Percentiles rank a stretch among this genome's conserved stretches.
These are phyloP conservation scores for Ageneiosus marmoratus DNA, from an alignment of 2,113 vertebrate species.

Conservation along the genomic window DNA sequence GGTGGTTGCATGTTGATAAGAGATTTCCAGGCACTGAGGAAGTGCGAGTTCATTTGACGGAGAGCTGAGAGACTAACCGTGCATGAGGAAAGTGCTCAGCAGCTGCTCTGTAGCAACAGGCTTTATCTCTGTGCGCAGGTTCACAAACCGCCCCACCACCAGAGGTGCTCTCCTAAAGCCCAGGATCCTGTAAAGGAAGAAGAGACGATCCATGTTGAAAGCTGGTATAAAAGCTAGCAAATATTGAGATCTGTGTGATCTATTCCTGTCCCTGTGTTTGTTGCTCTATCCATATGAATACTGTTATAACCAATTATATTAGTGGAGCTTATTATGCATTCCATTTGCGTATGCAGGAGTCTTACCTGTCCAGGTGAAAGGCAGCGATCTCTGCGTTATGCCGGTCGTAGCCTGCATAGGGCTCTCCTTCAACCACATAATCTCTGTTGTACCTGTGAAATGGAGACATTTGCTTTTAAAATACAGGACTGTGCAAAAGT, in stretches of 20 bases:
- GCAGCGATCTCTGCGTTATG: conserved; percentile 97
- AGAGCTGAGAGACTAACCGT: conserved; percentile 78
- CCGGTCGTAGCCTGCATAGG: conserved; percentile 93
- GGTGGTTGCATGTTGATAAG: no score
- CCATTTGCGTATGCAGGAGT: neutral
- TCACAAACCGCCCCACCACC: conserved; percentile 90
- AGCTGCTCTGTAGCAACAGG: conserved; percentile 95
- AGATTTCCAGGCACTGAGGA: no score
- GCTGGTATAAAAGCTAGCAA: no score
- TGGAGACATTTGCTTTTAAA: no score
- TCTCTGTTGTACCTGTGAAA: conserved; percentile 86
- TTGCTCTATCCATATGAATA: neutral
- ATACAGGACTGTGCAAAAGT: no score
- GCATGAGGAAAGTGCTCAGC: conserved; percentile 89
- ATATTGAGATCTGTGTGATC: no score
- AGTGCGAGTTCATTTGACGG: no score
- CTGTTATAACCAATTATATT: neutral
- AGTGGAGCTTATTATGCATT: neutral
- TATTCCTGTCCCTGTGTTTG: neutral
- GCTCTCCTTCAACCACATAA: conserved; percentile 93
- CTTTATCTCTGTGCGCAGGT: conserved; percentile 92
- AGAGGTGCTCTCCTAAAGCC: conserved; percentile 94
- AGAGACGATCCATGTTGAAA: neutral
- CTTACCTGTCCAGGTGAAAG: conserved; percentile 95
- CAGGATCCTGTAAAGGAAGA: conserved; percentile 80